Percentiles rank a stretch among this genome's conserved stretches.
Conservation (phyloP, 2,113 vertebrate species). For the Telmatochromis brichardi region DNA sequence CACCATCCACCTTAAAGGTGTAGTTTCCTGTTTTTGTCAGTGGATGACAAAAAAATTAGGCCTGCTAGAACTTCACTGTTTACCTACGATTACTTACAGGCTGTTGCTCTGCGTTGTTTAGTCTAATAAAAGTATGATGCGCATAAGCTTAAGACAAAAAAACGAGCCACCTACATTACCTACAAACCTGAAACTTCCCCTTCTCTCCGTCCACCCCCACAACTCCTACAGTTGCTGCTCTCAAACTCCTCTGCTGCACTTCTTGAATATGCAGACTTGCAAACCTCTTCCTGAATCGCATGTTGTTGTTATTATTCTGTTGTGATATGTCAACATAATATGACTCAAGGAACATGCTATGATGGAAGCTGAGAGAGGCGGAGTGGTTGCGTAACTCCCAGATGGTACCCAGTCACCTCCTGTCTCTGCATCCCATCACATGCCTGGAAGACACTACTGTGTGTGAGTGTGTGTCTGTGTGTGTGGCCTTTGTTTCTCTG, state of each 20-base stretch:
- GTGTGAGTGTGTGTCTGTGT: neutral
- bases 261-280: neutral
- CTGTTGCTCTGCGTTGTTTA: neutral
- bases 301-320: neutral
- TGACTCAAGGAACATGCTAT: neutral
- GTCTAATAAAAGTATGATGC: neutral
- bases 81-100: neutral
- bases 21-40: neutral
- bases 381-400: neutral
- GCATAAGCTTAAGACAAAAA: neutral
- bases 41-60: neutral
- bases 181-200: neutral
- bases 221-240: neutral
- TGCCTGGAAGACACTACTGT: neutral
- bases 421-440: neutral
- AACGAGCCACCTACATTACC: neutral
- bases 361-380: neutral
- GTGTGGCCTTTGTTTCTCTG: neutral
- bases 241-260: neutral
- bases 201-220: neutral
- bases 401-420: constrained; percentile 8
- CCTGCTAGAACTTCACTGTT: neutral
- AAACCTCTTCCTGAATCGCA: neutral
- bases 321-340: neutral
- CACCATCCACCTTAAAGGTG: neutral